Percentiles rank a stretch among this genome's conserved stretches.
Conservation (phyloP, 2,797 vertebrate species). For the Protonibea diacanthus region DNA sequence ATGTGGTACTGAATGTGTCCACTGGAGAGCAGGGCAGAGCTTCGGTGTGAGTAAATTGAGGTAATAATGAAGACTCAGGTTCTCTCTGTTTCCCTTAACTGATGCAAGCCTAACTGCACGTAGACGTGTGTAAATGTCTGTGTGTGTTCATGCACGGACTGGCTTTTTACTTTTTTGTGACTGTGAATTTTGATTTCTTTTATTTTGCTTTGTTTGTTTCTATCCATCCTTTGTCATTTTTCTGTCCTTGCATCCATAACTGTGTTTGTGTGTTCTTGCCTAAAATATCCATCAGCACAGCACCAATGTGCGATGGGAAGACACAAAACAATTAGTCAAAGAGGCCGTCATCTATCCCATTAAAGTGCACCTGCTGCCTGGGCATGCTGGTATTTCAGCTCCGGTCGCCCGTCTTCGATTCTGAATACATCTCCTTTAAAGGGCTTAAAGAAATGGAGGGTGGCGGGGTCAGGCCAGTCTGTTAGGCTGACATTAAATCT, state of each 20-base stretch:
- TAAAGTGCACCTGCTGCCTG: slow-evolving; percentile 59
- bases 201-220: background rate
- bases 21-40: slow-evolving; percentile 27
- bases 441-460: slow-evolving; percentile 71
- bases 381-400: slow-evolving; percentile 82
- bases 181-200: background rate
- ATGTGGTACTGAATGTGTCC: slow-evolving; percentile 11
- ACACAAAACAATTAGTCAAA: slow-evolving; percentile 94
- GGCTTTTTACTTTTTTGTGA: background rate
- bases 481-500: slow-evolving; percentile 85
- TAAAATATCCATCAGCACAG: slow-evolving; percentile 95
- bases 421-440: slow-evolving; percentile 86
- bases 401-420: slow-evolving; percentile 78
- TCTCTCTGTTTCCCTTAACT: background rate
- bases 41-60: background rate
- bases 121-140: background rate
- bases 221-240: background rate
- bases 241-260: slow-evolving; percentile 30
- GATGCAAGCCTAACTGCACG: background rate
- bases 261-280: slow-evolving; percentile 55
- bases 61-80: background rate
- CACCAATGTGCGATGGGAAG: slow-evolving; percentile 91
- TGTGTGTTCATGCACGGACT: background rate
- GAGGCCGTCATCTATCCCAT: slow-evolving; percentile 94
- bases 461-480: slow-evolving; percentile 74